phyloP scores from a whole-genome alignment of 2,797 vertebrate genomes.

The Fistularia tabacaria region DNA sequence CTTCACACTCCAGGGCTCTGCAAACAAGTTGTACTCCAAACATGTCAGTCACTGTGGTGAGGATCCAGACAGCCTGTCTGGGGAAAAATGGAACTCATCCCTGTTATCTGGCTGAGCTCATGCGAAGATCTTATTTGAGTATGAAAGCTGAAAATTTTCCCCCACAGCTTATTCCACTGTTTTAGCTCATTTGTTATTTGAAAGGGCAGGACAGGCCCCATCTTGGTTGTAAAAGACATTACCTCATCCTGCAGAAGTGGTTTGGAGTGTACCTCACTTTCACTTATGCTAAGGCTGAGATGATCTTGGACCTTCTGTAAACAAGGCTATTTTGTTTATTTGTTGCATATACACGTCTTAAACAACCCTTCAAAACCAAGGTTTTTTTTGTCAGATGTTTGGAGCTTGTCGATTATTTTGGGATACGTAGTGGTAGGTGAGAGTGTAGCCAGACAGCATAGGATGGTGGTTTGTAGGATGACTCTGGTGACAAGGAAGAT shows the following conservation, averaged over 20 bases:
- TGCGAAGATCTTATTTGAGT: constrained; percentile 19
- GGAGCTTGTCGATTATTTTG: constrained; percentile 2
- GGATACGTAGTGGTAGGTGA: too few species aligned
- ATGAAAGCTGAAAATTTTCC: constrained; percentile 4
- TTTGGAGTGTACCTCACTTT: constrained; percentile 2
- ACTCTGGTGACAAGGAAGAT: too few species aligned
- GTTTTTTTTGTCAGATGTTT: neutral
- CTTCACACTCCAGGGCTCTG: constrained; percentile 16
- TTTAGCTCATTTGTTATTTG: constrained; percentile 37
- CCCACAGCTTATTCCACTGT: constrained; percentile 32
- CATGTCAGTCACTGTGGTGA: constrained; percentile 30
- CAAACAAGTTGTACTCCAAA: constrained; percentile 15
- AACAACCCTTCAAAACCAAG: constrained; percentile 9
- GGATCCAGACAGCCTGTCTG: constrained; percentile 14
- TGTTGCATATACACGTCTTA: constrained; percentile 20
- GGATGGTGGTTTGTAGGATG: too few species aligned
- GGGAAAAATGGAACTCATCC: constrained; percentile 31
- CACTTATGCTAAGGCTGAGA: constrained; percentile 7
- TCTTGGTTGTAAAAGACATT: constrained; percentile 58
- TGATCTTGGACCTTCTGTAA: constrained; percentile 18
- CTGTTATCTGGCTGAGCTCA: constrained; percentile 18
- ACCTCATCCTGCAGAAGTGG: constrained; percentile 27
- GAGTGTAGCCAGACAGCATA: too few species aligned
- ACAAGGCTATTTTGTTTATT: too few species aligned
- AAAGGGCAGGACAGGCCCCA: constrained; percentile 29